phyloP scores from a whole-genome alignment of 2,797 vertebrate species.

The Mus caroli region DNA sequence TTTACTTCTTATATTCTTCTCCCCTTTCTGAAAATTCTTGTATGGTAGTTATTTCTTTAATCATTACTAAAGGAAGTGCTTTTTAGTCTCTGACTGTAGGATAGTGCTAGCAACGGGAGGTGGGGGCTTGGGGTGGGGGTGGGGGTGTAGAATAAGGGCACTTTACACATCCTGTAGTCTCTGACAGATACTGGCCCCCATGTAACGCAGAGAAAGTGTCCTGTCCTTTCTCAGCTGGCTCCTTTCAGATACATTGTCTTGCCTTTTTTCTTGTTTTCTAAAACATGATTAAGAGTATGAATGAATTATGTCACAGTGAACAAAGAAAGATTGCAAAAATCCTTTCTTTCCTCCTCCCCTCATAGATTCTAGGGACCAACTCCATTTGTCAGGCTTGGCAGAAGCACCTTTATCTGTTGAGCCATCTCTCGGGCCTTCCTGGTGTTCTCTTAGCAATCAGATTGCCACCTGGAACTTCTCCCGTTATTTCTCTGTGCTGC shows the following conservation, averaged over 20 bases:
- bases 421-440: not conserved
- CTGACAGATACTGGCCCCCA: not conserved
- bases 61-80: conserved; percentile 7
- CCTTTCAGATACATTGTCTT: not conserved
- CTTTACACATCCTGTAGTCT: not conserved
- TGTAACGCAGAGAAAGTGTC: conserved; percentile 20
- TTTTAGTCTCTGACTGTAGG: not conserved
- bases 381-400: not conserved
- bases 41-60: not conserved
- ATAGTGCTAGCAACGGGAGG: not conserved
- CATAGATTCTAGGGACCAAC: not conserved
- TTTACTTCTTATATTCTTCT: not conserved
- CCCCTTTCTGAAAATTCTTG: conserved; percentile 13
- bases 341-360: not conserved
- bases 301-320: not conserved
- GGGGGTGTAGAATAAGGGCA: not conserved
- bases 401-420: not conserved
- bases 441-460: conserved; percentile 7
- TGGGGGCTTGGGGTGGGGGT: not conserved
- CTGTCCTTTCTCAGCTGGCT: conserved; percentile 1
- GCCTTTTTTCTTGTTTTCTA: not conserved
- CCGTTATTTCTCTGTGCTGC: not conserved
- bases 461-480: not conserved
- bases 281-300: not conserved
- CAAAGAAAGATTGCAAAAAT: not conserved